A percentile compares a stretch with the other conserved stretches of the same genome.
phyloP scores from a whole-genome alignment of 2,113 vertebrate genomes.

The Corythoichthys intestinalis region DNA sequence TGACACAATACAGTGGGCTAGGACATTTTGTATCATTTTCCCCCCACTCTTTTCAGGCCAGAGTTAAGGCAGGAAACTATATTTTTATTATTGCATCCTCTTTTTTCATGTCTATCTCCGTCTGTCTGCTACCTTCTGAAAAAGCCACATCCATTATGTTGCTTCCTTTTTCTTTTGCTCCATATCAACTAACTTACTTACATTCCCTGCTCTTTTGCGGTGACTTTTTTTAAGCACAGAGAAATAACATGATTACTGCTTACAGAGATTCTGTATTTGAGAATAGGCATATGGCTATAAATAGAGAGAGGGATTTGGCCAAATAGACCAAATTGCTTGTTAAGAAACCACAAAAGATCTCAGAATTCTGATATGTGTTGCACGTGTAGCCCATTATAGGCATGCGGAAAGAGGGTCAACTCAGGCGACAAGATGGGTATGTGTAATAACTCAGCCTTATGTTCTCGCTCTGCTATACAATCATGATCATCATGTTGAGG shows the following conservation, averaged over 20 bases:
- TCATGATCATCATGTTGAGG: not conserved
- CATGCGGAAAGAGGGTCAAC: not conserved
- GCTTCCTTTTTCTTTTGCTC: constrained; percentile 4
- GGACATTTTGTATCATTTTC: not conserved
- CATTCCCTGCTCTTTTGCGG: constrained; percentile 18
- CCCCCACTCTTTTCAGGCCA: constrained; percentile 27
- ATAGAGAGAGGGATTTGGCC: constrained; percentile 23
- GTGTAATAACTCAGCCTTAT: not conserved
- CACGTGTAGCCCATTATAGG: not conserved
- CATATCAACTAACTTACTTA: not conserved
- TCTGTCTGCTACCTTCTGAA: constrained; percentile 20
- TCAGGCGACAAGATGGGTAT: not conserved
- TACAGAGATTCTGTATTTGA: constrained; percentile 11
- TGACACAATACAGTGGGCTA: constrained; percentile 15
- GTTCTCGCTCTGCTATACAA: not conserved
- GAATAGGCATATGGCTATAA: constrained; percentile 19
- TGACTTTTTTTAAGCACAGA: not conserved
- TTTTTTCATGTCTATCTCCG: constrained; percentile 24
- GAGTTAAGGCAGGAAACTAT: constrained; percentile 39
- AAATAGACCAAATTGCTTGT: constrained; percentile 48
- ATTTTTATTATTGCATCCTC: constrained; percentile 42
- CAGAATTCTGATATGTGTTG: not conserved
- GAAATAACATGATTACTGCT: constrained; percentile 8
- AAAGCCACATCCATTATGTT: constrained; percentile 5
- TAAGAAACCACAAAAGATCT: constrained; percentile 4